Evolutionary conservation across 2,113 vertebrate species (phyloP).

Genomic region (Aptenodytes forsteri): DNA sequence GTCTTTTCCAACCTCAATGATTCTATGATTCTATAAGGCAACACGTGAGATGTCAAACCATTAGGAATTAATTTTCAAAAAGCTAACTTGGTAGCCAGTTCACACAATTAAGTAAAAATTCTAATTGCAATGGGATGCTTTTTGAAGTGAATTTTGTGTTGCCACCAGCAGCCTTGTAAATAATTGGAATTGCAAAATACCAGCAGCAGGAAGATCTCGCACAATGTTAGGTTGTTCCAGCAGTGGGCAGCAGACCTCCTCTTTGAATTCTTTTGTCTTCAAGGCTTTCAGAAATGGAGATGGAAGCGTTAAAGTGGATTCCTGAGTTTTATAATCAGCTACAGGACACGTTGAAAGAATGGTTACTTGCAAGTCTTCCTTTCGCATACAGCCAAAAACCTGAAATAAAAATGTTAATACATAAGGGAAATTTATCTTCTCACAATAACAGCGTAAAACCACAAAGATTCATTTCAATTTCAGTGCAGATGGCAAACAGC

Average conservation of each 20-base stretch:
- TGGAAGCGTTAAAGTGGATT: conserved; percentile 76
- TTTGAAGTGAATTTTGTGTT: not conserved
- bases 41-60: not conserved
- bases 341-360: conserved; percentile 86
- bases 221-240: conserved; percentile 93
- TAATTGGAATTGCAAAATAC: conserved; percentile 54
- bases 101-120: not conserved
- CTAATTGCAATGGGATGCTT: not conserved
- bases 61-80: not conserved
- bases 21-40: not conserved
- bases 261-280: conserved; percentile 78
- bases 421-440: not conserved
- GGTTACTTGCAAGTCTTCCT: conserved; percentile 80
- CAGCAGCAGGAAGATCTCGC: conserved; percentile 89
- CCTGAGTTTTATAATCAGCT: conserved; percentile 87
- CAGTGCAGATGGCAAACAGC: not conserved
- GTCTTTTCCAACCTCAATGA: too few species aligned
- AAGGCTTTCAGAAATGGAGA: conserved; percentile 89
- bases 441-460: not conserved
- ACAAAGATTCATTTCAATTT: not conserved
- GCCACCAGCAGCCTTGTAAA: not conserved
- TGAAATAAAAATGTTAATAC: conserved; percentile 28
- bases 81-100: not conserved
- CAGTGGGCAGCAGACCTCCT: conserved; percentile 70
- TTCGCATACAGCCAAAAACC: conserved; percentile 84